These are phyloP conservation scores for Cylas formicarius DNA, from an alignment of 1,140 invertebrate genomes.

Conservation along the genomic window DNA sequence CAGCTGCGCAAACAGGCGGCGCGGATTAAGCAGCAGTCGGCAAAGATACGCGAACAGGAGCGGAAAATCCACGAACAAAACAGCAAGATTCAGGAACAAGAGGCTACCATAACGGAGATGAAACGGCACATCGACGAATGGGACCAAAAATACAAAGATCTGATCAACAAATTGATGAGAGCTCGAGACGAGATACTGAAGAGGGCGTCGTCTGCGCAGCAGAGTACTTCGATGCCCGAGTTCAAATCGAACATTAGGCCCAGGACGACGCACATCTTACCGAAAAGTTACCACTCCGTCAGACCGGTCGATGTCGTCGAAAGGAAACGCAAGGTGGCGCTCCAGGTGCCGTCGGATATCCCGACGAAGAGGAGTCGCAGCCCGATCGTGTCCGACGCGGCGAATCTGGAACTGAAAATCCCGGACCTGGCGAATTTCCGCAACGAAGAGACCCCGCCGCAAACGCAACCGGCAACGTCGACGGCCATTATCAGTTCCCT, in stretches of 20 bases:
- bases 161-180: constrained; percentile 46
- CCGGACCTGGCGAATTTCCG: constrained; percentile 14
- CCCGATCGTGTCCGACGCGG: background rate
- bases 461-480: background rate
- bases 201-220: constrained; percentile 31
- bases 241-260: constrained; percentile 35
- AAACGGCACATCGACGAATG: constrained; percentile 50
- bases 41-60: constrained; percentile 43
- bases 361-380: constrained; percentile 28
- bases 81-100: constrained; percentile 46
- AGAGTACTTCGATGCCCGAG: constrained; percentile 15
- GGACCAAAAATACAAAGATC: constrained; percentile 49
- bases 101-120: constrained; percentile 46
- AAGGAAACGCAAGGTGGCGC: constrained; percentile 33
- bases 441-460: background rate
- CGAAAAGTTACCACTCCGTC: constrained; percentile 24
- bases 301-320: no score
- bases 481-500: constrained; percentile 11
- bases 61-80: constrained; percentile 46
- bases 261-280: constrained; percentile 28
- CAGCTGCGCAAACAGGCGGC: constrained; percentile 27
- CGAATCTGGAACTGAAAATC: constrained; percentile 11
- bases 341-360: constrained; percentile 21
- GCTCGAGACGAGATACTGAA: constrained; percentile 42
- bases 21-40: constrained; percentile 26